Percentiles rank a stretch among this genome's conserved stretches.
These are phyloP conservation scores for Zosterops pallidus DNA, from an alignment of 2,113 vertebrate genomes.

Conservation along the genomic window DNA sequence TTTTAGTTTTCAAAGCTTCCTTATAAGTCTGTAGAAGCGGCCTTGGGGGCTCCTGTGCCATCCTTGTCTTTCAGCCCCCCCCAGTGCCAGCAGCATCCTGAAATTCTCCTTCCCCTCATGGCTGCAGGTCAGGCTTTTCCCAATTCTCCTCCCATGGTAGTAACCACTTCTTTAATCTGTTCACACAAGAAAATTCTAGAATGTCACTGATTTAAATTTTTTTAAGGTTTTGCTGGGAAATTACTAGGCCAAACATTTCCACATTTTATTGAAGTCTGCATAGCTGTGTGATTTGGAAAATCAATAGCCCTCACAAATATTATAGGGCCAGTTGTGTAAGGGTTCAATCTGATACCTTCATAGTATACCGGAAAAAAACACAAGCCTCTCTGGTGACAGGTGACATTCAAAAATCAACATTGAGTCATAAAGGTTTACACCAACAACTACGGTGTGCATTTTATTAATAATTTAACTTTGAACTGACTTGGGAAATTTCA, in stretches of 20 bases:
- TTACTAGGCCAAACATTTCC: fast-evolving
- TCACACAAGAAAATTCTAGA: not conserved
- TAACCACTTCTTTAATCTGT: not conserved
- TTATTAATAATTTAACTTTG: not conserved
- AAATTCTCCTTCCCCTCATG: not conserved
- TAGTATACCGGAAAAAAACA: not conserved
- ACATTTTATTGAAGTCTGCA: not conserved
- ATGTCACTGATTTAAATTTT: not conserved
- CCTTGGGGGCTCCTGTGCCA: not conserved
- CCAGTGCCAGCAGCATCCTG: fast-evolving
- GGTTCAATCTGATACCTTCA: not conserved
- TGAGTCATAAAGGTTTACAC: not conserved
- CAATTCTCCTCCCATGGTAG: fast-evolving
- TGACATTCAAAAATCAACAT: not conserved
- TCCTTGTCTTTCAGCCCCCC: not conserved
- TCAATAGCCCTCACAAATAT: fast-evolving
- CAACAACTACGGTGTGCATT: fast-evolving
- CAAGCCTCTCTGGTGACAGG: not conserved
- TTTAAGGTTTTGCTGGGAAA: not conserved
- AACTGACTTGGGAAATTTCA: not conserved
- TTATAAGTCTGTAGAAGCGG: too few species aligned
- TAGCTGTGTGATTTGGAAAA: not conserved
- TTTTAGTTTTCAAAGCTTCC: not conserved
- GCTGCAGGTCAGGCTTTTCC: not conserved
- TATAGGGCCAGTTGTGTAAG: not conserved